Percentiles rank a stretch among this genome's conserved stretches.
Conservation (phyloP, 1,140 invertebrate genomes). For the Musca vetustissima region DNA sequence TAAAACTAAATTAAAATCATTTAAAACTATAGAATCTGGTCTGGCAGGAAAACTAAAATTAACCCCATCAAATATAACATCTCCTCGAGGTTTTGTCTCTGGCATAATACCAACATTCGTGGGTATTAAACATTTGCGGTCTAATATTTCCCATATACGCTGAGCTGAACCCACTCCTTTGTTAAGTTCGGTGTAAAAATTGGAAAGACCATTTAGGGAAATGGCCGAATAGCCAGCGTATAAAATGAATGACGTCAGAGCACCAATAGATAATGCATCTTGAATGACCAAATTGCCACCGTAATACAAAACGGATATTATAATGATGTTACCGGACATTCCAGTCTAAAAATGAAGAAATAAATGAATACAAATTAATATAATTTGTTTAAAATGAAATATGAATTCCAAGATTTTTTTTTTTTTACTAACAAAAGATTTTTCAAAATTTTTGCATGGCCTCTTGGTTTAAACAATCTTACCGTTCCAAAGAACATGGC, state of each 20-base stretch:
- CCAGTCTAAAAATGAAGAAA: conserved; percentile 72
- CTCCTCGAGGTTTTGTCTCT: conserved; percentile 44
- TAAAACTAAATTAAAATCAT: conserved; percentile 71
- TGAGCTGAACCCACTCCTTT: conserved; percentile 88
- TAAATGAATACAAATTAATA: conserved; percentile 7
- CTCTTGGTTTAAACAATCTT: no score
- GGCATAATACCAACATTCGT: conserved; percentile 60
- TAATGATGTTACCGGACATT: conserved; percentile 88
- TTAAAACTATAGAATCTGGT: conserved; percentile 64
- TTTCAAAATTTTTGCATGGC: no score
- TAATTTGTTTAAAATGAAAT: not conserved
- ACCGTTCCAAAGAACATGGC: conserved; percentile 92
- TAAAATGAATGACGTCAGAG: conserved; percentile 85
- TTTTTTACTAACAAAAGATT: no score
- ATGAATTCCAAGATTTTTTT: no score
- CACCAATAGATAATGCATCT: conserved; percentile 82
- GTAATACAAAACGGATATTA: conserved; percentile 91
- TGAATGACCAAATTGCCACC: conserved; percentile 86
- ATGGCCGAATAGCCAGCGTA: conserved; percentile 93
- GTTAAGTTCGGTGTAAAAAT: conserved; percentile 92
- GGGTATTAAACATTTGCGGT: conserved; percentile 76
- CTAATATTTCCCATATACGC: conserved; percentile 86
- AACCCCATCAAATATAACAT: conserved; percentile 72
- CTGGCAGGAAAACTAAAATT: conserved; percentile 75
- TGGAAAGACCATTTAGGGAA: conserved; percentile 81